Conservation (phyloP, 1,140 invertebrate genomes). For the Caerostris extrusa region DNA sequence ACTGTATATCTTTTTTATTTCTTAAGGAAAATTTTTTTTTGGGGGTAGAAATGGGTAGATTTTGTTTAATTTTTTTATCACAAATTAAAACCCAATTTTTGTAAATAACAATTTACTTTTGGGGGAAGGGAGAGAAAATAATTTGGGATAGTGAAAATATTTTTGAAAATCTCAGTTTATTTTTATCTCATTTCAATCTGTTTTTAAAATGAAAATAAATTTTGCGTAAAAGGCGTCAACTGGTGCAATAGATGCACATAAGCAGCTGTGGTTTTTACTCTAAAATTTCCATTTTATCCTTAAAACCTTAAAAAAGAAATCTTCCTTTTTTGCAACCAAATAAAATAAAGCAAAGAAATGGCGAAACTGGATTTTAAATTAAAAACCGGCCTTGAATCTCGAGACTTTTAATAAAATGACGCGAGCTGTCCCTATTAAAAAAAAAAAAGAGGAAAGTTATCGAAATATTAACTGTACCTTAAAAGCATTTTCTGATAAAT, state of each 20-base stretch:
- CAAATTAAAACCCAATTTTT: no score
- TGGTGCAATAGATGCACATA: neutral
- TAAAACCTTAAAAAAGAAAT: no score
- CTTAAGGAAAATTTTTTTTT: no score
- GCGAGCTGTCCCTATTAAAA: neutral
- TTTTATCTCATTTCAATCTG: neutral
- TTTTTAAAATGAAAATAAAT: neutral
- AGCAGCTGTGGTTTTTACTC: neutral
- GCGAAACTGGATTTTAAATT: constrained; percentile 24
- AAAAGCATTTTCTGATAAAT: constrained; percentile 23
- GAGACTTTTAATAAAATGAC: neutral
- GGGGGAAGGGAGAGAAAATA: no score
- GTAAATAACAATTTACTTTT: no score
- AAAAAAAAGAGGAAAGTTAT: neutral
- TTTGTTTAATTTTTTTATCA: no score
- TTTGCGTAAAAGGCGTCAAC: neutral
- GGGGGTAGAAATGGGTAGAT: no score
- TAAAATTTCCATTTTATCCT: no score
- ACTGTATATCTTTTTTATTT: no score
- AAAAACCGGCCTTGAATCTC: neutral
- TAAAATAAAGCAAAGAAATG: neutral
- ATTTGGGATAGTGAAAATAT: no score
- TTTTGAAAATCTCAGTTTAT: no score
- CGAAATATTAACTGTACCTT: constrained; percentile 23
- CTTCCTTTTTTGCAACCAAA: neutral